Conservation (phyloP, 2,797 vertebrate species). For the Loris lydekkerianus region DNA sequence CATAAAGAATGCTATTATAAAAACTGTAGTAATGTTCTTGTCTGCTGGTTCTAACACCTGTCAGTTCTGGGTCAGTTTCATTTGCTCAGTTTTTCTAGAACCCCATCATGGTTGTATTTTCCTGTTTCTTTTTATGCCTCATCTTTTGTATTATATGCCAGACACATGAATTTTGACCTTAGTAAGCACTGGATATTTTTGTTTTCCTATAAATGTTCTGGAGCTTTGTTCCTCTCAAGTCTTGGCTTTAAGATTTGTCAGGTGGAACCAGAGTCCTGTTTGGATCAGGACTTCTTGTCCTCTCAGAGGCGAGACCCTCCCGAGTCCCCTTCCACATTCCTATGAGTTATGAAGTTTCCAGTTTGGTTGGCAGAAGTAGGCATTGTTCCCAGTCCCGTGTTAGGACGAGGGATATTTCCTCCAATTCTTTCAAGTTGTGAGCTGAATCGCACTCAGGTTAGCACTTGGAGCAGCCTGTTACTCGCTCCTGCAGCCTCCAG, state of each 20-base stretch:
- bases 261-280: background rate
- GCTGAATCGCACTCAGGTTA: background rate
- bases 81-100: slow-evolving; percentile 25
- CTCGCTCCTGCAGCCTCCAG: background rate
- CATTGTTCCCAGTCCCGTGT: background rate
- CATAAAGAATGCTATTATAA: background rate
- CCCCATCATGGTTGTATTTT: background rate
- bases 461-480: background rate
- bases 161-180: slow-evolving; percentile 31
- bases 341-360: background rate
- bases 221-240: background rate
- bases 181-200: background rate
- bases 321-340: background rate
- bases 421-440: background rate
- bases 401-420: background rate
- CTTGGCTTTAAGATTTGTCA: slow-evolving; percentile 7
- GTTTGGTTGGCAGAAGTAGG: background rate
- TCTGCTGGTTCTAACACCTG: slow-evolving; percentile 28
- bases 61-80: slow-evolving; percentile 7
- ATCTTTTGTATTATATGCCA: slow-evolving; percentile 21
- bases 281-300: background rate
- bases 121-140: slow-evolving; percentile 32
- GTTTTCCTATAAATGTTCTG: background rate
- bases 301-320: background rate
- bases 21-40: background rate